A percentile compares a stretch with the other conserved stretches of the same genome.
Evolutionary conservation across 2,888 invertebrate species (phyloP).

Genomic region (Xestia sexstrigata): DNA sequence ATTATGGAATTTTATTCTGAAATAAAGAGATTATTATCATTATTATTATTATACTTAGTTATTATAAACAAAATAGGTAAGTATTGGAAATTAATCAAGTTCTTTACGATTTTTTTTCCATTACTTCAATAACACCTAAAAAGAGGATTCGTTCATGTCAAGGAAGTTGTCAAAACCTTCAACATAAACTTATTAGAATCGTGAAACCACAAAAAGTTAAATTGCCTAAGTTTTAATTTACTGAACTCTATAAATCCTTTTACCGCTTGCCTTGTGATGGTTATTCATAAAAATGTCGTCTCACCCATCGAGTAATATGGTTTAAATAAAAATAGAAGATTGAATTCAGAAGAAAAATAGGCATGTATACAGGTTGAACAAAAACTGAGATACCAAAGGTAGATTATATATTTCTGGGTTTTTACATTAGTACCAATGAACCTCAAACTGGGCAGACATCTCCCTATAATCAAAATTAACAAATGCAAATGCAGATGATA

Average conservation of each 20-base stretch:
- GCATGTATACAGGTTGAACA: not conserved
- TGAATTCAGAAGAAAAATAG: not conserved
- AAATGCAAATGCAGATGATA: not conserved
- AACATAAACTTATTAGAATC: conserved; percentile 73
- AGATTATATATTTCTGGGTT: not conserved
- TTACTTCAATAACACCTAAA: conserved; percentile 33
- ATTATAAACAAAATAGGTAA: too few species aligned
- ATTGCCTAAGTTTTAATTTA: conserved; percentile 84
- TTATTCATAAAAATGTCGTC: conserved; percentile 69
- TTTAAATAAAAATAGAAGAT: not conserved
- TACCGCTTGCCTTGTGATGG: conserved; percentile 69
- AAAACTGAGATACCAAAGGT: not conserved
- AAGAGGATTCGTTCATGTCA: conserved; percentile 51
- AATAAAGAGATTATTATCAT: too few species aligned
- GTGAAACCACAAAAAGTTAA: conserved; percentile 84
- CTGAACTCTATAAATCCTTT: conserved; percentile 72
- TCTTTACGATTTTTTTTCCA: not conserved
- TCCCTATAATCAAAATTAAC: not conserved
- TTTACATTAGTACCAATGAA: not conserved
- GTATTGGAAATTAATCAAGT: not conserved
- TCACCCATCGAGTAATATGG: not conserved
- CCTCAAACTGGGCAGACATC: not conserved
- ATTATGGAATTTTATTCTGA: too few species aligned
- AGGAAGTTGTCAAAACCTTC: conserved; percentile 54
- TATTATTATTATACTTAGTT: too few species aligned